Evolutionary conservation across 2,888 invertebrate genomes (phyloP), one percentile per base, ranked within the genome.

Genomic region (Dynastes hyllus): DNA sequence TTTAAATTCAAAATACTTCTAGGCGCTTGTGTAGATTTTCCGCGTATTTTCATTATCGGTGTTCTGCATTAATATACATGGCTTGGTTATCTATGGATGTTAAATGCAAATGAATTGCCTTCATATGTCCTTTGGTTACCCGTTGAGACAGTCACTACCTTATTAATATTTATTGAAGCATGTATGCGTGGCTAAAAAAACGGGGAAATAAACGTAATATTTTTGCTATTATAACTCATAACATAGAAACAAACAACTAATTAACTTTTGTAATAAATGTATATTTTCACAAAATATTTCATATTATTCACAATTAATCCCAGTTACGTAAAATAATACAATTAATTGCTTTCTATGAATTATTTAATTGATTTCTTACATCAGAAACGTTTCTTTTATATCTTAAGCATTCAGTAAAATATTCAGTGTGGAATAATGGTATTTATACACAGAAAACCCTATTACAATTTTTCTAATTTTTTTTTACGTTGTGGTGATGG

Each of bases 61-160:
- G 16, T 55, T 45, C 9, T 3, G 22, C 22, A 58, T 58, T 58
- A 58, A 58, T 22, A 58, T 58, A n/a, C 65, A 65, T 37, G 40
- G 32, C 32, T 65, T 6, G 32, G 32, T n/a, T 40, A 65, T 40
- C n/a, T 37, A 16, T 65, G 37, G n/a, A 65, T 37, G 55, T 58
- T 58, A 58, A 58, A 51, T 27, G 73, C 40, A 40, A 73, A 73
- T 61, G 58, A 22, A 73, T 73, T 73, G 73, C 73, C 73, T 73
- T 73, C 73, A 40, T 40, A 73, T 58, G 73, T 58, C 73, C 73
- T 73, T 73, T 58, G 58, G 58, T 58, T 58, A 61, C 73, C 73
- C 51, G 73, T 13, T 69, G 51, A 51, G 27, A 69, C 69, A 29
- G 27, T 50, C 51, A 27, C 51, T n/a, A 29, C 13, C 13, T 63